Percentiles rank a stretch among this genome's conserved stretches.
Conservation (phyloP, 53 echinoderm and acorn worm species). For the Mesocentrotus franciscanus region DNA sequence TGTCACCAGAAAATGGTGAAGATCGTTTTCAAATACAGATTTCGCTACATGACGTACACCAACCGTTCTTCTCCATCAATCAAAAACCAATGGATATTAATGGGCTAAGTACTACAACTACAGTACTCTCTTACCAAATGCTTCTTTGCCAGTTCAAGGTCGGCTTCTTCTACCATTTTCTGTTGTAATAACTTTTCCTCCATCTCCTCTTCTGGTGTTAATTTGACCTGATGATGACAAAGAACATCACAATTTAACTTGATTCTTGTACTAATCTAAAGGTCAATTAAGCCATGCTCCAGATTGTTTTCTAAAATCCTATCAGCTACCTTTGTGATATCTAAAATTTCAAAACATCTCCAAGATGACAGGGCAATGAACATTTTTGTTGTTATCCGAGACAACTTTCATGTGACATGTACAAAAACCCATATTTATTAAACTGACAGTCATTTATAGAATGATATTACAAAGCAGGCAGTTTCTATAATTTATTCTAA, state of each 20-base stretch:
- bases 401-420: no score
- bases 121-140: slow-evolving; percentile 69
- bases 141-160: slow-evolving; percentile 86
- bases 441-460: no score
- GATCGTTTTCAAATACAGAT: no score
- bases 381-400: no score
- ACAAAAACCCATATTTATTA: no score
- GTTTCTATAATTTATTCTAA: no score
- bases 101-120: no score
- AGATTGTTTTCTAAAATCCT: background rate
- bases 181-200: slow-evolving; percentile 85
- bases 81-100: no score
- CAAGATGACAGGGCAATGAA: background rate
- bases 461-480: no score
- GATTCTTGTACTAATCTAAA: background rate
- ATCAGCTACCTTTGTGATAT: background rate
- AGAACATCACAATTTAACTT: background rate
- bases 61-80: no score
- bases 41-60: no score
- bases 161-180: slow-evolving; percentile 90
- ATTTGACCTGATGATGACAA: slow-evolving; percentile 41
- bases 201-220: slow-evolving; percentile 80
- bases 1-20: no score
- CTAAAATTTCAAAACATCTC: background rate
- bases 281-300: background rate